Evolutionary conservation across 1,140 invertebrate genomes (phyloP).

Genomic region (Bathynomus jamesi): DNA sequence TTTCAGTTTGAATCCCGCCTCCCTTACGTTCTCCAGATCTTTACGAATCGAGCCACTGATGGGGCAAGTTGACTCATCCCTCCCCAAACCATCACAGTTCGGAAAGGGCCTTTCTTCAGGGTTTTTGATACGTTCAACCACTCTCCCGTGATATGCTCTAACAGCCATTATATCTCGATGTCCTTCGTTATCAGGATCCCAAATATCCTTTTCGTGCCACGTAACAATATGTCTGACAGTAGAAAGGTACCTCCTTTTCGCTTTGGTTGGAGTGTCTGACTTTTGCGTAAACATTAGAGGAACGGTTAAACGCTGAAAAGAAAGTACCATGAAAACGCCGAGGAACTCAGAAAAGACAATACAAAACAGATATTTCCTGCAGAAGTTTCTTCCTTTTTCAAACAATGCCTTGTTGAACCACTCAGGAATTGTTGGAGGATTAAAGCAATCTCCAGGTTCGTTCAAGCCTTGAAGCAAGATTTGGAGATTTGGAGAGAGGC

Average conservation of each 20-base stretch:
- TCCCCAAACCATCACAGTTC: slow-evolving; percentile 44
- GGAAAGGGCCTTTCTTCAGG: slow-evolving; percentile 46
- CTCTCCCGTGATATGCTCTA: slow-evolving; percentile 44
- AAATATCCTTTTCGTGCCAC: slow-evolving; percentile 64
- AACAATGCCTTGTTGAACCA: slow-evolving; percentile 25
- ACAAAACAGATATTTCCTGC: slow-evolving; percentile 17
- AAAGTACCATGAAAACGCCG: slow-evolving; percentile 36
- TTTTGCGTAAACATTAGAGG: slow-evolving; percentile 47
- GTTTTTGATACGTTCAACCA: slow-evolving; percentile 44
- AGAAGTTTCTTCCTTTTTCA: slow-evolving; percentile 17
- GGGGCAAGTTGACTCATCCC: slow-evolving; percentile 6
- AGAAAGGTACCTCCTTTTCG: slow-evolving; percentile 66
- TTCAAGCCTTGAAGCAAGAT: slow-evolving; percentile 14
- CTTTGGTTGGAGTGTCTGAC: slow-evolving; percentile 46
- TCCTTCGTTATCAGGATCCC: slow-evolving; percentile 42
- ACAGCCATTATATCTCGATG: slow-evolving; percentile 46
- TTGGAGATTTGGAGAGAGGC: slow-evolving; percentile 7
- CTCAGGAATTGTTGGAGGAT: slow-evolving; percentile 6
- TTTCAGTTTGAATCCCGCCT: not conserved
- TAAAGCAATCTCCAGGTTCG: slow-evolving; percentile 20
- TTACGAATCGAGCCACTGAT: not conserved
- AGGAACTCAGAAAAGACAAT: slow-evolving; percentile 24
- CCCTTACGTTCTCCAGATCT: not conserved
- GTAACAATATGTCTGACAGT: slow-evolving; percentile 60
- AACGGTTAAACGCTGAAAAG: slow-evolving; percentile 40